A percentile compares a stretch with the other conserved stretches of the same genome.
These are phyloP conservation scores for Seira ritae DNA, from an alignment of 2,888 invertebrate species.

Conservation along the genomic window DNA sequence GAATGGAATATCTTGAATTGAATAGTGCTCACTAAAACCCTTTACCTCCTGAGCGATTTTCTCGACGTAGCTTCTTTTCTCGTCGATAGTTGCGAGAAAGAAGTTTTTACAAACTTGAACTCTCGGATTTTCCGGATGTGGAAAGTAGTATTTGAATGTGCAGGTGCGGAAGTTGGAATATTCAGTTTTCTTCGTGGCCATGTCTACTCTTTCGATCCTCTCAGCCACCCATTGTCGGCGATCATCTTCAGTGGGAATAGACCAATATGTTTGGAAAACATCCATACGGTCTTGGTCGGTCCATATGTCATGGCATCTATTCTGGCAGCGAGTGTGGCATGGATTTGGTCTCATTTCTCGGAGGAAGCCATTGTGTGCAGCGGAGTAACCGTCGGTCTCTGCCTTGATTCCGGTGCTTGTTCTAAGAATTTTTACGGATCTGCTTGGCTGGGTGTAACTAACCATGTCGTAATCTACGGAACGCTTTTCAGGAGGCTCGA, in stretches of 20 bases:
- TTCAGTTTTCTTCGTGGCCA: conserved; percentile 68
- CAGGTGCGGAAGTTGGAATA: conserved; percentile 70
- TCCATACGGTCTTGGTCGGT: conserved; percentile 63
- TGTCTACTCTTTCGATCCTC: conserved; percentile 65
- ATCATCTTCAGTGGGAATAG: conserved; percentile 64
- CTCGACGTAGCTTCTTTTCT: conserved; percentile 67
- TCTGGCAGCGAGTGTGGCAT: conserved; percentile 64
- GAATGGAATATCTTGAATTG: conserved; percentile 64
- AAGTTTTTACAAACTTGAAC: conserved; percentile 70
- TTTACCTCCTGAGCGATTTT: conserved; percentile 67
- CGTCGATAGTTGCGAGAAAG: conserved; percentile 69
- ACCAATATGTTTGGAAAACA: conserved; percentile 65
- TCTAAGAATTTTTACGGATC: conserved; percentile 51
- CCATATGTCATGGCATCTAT: conserved; percentile 66
- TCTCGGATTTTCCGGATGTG: conserved; percentile 66
- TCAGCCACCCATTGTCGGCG: conserved; percentile 64
- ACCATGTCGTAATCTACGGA: background rate
- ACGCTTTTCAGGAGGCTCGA: conserved; percentile 45
- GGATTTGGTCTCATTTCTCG: conserved; percentile 67
- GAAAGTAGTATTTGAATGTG: conserved; percentile 69
- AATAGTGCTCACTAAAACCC: conserved; percentile 62
- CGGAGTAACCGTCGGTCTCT: conserved; percentile 56
- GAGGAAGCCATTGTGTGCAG: conserved; percentile 55
- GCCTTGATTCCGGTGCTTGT: conserved; percentile 39
- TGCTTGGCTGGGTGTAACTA: background rate